Evolutionary conservation across 2,797 vertebrate species (phyloP).

Genomic region (Lepilemur septentrionalis): DNA sequence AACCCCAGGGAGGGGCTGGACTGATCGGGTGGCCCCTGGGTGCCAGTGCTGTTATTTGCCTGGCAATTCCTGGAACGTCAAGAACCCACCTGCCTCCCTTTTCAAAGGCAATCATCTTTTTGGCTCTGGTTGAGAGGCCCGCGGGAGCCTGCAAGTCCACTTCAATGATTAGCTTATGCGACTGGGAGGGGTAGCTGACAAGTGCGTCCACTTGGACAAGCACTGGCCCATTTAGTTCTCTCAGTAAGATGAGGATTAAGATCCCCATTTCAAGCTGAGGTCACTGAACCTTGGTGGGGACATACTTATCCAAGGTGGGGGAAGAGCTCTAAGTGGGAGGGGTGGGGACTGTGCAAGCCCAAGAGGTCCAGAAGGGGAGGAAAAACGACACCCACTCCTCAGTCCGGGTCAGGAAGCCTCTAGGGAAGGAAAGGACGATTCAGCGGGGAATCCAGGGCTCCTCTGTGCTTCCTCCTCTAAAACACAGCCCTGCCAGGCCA

Average conservation of each 20-base stretch:
- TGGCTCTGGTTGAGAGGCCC: not conserved
- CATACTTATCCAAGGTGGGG: rapidly evolving
- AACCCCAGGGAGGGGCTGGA: not conserved
- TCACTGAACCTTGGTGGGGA: not conserved
- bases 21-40: conserved; percentile 64
- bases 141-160: not conserved
- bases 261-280: not conserved
- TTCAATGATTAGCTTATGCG: not conserved
- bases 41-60: conserved; percentile 62
- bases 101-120: not conserved
- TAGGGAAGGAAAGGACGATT: not conserved
- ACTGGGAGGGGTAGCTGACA: not conserved
- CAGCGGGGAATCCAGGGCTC: not conserved
- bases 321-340: not conserved
- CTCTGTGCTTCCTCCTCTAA: not conserved
- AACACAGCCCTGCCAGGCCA: not conserved
- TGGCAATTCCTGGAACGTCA: not conserved
- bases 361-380: not conserved
- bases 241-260: not conserved
- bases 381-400: too few species aligned
- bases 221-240: not conserved
- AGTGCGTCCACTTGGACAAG: not conserved
- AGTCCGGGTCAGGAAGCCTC: not conserved
- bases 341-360: not conserved
- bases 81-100: not conserved